Evolutionary conservation across 2,113 vertebrate genomes (phyloP).

Genomic region (Melanerpes aurifrons): DNA sequence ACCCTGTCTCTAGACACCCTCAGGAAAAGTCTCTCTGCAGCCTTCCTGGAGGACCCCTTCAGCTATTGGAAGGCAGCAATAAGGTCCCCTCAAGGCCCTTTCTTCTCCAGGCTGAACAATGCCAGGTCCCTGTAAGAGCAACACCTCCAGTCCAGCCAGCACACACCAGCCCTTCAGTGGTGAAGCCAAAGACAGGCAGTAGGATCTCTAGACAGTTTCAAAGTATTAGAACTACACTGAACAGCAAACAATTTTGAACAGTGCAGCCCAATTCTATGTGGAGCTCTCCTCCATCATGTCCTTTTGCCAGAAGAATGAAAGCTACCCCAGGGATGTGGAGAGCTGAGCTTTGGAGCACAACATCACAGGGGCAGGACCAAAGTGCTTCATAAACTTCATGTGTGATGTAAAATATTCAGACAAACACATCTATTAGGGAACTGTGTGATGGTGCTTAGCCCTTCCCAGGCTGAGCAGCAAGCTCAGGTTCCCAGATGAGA

Average conservation of each 20-base stretch:
- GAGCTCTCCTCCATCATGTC: neutral
- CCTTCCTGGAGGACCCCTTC: no score
- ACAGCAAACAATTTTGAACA: neutral
- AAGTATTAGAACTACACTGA: neutral
- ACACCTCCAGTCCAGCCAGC: neutral
- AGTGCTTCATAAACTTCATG: neutral
- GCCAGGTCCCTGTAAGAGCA: neutral
- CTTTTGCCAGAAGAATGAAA: neutral
- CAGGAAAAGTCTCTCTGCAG: no score
- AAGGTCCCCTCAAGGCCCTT: no score
- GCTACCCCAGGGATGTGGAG: neutral
- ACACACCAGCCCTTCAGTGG: fast-evolving
- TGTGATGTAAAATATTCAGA: neutral
- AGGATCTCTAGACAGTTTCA: neutral
- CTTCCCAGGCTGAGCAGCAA: neutral
- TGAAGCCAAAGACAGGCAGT: neutral
- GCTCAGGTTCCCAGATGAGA: neutral
- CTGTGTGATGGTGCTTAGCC: fast-evolving
- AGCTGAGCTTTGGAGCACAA: neutral
- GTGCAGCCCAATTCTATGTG: fast-evolving
- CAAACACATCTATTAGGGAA: neutral
- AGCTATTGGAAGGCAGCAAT: no score
- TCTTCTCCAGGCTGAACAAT: no score
- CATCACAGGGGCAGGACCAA: neutral
- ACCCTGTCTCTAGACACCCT: no score